Evolutionary conservation across 2,113 vertebrate genomes (phyloP), one percentile per base, ranked within the genome.

Genomic region (Lasiurus cinereus): DNA sequence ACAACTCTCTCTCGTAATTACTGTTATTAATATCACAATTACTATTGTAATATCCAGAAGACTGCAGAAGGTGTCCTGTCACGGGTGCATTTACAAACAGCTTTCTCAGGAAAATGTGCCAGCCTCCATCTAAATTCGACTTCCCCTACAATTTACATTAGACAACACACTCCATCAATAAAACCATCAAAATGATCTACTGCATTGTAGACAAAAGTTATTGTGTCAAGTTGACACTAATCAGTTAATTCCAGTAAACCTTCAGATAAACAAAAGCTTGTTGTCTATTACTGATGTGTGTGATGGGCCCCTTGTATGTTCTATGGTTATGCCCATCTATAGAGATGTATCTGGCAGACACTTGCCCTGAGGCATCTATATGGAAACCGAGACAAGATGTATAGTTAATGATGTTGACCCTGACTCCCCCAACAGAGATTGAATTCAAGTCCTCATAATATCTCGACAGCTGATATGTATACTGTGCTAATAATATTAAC

Each of bases 331-430:
- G 98, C 97, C 98, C 98, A 98, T 98, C 98, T 98, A 98, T 98
- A 98, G 99, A 98, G 98, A 99, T 99, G 99, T 99, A 98, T 98
- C 98, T 99, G 98, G 99, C 99, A 99, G 99, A 99, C 99, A 99
- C 98, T 99, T 98, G 98, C 99, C 99, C 99, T 98, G 98, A 98
- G 98, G 99, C 98, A 97, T 98, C 98, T 98, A 98, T 98, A 98
- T 98, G 97, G 98, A 98, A 98, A 98, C 98, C 72, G 92, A 98
- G 96, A 98, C 98, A 98, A 98, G 98, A 98, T 99, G 98, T 98
- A 98, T 98, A 99, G 99, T 99, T 99, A 99, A 99, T 99, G 99
- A 99, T 99, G 99, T 99, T 99, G 99, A 99, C 99, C 99, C 99
- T 98, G 99, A 99, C 99, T 99, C 99, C 98, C 98, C 98, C 99